Conservation (phyloP, 2,888 invertebrate species). For the Stenodera caucasica region DNA sequence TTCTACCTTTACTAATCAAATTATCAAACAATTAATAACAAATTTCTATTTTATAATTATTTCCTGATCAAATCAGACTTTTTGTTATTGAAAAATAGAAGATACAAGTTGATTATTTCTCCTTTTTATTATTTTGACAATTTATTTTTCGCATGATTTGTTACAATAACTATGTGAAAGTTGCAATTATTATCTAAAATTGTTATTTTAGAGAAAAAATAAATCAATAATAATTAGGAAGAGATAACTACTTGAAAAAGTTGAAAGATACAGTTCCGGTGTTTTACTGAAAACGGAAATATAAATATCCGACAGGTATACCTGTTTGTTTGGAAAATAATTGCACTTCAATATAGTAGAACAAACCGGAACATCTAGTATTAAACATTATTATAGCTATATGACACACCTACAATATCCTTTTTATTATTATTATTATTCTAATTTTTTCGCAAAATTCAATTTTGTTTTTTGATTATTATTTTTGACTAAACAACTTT, state of each 20-base stretch:
- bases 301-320: conserved; percentile 24
- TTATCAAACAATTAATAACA: too few species aligned
- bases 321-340: conserved; percentile 16
- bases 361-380: conserved; percentile 2
- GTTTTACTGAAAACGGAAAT: conserved; percentile 23
- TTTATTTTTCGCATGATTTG: neutral
- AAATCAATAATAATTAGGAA: too few species aligned
- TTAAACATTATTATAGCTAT: neutral
- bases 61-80: too few species aligned
- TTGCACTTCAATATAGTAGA: conserved; percentile 16
- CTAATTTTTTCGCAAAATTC: neutral
- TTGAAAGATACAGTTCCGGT: conserved; percentile 16
- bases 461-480: neutral
- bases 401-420: neutral
- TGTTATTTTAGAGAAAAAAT: too few species aligned
- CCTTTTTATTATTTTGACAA: neutral
- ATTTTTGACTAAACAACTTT: neutral
- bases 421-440: neutral
- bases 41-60: too few species aligned
- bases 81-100: too few species aligned
- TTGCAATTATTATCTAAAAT: neutral
- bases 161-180: conserved; percentile 4
- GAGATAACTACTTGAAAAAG: neutral
- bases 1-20: too few species aligned
- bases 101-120: too few species aligned